A percentile compares a stretch with the other conserved stretches of the same genome.
Evolutionary conservation across 2,113 vertebrate species (phyloP).

Genomic region (human (Homo sapiens)): GRCh38 chr7:46745501-46746000

Average conservation of each 20-base stretch:
- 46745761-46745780: neutral
- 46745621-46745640: neutral
- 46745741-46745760: no score
- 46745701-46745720: no score
- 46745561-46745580: neutral
- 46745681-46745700: neutral
- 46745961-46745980: accelerated
- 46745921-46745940: neutral
- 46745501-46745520: neutral
- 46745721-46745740: neutral
- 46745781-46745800: neutral
- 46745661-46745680: neutral
- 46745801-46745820: neutral
- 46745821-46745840: neutral
- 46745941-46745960: neutral
- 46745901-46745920: neutral
- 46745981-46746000: neutral
- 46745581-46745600: neutral
- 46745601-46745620: neutral
- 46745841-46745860: no score
- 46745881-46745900: accelerated
- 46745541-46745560: accelerated
- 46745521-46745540: neutral
- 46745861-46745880: accelerated
- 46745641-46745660: neutral